Conservation (phyloP, 2,113 vertebrate genomes). For the Paracanthobrama guichenoti region DNA sequence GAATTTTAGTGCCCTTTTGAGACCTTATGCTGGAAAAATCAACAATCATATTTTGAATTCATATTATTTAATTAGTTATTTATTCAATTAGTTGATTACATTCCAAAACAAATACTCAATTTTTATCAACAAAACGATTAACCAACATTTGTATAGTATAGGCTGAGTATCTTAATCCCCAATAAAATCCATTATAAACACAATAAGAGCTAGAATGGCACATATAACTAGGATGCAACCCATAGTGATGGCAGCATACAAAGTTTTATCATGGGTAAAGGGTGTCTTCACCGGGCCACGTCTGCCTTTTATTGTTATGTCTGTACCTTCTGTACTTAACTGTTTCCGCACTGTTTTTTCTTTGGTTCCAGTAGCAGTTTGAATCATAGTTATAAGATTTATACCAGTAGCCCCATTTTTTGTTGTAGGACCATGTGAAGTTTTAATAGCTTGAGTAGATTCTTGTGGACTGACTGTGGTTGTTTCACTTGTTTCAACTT, state of each 20-base stretch:
- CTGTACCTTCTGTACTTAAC: not conserved
- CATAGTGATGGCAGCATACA: constrained; percentile 29
- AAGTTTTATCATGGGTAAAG: not conserved
- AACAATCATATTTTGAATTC: not conserved
- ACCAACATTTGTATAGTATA: not conserved
- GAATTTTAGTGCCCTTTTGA: not conserved
- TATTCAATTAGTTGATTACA: not conserved
- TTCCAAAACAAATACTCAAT: not conserved
- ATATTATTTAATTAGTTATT: not conserved
- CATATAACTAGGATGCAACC: not conserved
- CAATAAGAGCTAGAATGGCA: constrained; percentile 16
- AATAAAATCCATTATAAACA: constrained; percentile 15
- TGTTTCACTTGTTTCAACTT: constrained; percentile 6
- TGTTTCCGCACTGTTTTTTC: not conserved
- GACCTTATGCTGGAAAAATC: not conserved
- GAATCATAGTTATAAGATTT: not conserved
- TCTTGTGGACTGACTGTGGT: not conserved
- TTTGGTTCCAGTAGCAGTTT: not conserved
- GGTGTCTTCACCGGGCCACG: not conserved
- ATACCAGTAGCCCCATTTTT: not conserved
- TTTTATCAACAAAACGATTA: not conserved
- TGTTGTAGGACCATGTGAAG: not conserved
- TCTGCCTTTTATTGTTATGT: not conserved
- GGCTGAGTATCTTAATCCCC: not conserved
- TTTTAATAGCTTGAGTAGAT: not conserved